These are phyloP conservation scores for Erebia ligea DNA, from an alignment of 2,888 invertebrate species.

Conservation along the genomic window DNA sequence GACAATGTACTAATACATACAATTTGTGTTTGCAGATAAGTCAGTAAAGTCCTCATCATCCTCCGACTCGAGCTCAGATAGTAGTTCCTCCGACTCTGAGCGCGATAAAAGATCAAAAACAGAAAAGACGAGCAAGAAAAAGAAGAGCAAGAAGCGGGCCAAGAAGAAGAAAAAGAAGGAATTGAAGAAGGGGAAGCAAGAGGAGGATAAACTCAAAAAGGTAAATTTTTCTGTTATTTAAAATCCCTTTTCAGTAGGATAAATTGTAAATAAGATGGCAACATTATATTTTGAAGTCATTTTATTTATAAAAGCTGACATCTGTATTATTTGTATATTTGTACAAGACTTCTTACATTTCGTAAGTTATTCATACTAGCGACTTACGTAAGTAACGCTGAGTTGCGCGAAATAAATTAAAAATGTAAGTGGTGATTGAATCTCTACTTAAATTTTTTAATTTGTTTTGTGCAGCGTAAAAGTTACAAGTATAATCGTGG, in stretches of 20 bases:
- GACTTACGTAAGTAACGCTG: too few relatives aligned
- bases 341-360: too few relatives aligned
- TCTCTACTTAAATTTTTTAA: too few relatives aligned
- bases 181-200: constrained; percentile 73
- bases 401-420: too few relatives aligned
- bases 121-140: constrained; percentile 78
- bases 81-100: constrained; percentile 72
- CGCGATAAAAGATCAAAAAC: constrained; percentile 66
- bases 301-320: too few relatives aligned
- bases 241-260: background rate
- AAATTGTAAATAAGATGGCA: background rate
- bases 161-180: constrained; percentile 76
- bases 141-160: constrained; percentile 78
- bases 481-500: too few relatives aligned
- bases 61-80: constrained; percentile 62
- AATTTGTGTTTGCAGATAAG: constrained; percentile 49
- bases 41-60: constrained; percentile 54
- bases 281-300: background rate
- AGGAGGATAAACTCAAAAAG: constrained; percentile 83
- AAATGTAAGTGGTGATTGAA: too few relatives aligned
- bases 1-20: background rate
- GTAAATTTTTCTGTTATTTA: constrained; percentile 46
- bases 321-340: too few relatives aligned
- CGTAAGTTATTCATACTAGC: too few relatives aligned
- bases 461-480: too few relatives aligned